Evolutionary conservation across 2,888 invertebrate species (phyloP).

Genomic region (Microplitis deprimator): DNA sequence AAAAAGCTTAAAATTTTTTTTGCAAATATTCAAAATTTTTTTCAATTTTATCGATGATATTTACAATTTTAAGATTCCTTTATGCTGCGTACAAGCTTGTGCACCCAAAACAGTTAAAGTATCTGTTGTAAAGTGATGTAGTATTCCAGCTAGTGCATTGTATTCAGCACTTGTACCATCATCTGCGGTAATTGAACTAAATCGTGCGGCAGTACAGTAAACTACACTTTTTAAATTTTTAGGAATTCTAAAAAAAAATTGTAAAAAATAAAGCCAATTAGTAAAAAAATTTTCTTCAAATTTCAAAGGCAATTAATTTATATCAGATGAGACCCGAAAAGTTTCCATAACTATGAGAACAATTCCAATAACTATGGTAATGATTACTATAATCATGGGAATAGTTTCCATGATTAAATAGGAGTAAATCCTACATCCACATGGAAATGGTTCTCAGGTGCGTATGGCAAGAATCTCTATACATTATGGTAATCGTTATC

Average conservation of each 20-base stretch:
- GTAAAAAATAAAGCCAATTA: too few species aligned
- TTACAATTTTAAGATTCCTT: neutral
- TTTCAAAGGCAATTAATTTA: too few species aligned
- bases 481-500: too few species aligned
- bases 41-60: neutral
- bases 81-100: neutral
- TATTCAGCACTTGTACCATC: neutral
- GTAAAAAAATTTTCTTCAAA: too few species aligned
- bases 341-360: too few species aligned
- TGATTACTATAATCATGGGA: too few species aligned
- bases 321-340: too few species aligned
- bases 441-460: too few species aligned
- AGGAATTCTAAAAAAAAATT: slow-evolving; percentile 73
- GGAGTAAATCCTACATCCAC: too few species aligned
- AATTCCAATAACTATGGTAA: too few species aligned
- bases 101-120: neutral
- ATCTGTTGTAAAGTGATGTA: neutral
- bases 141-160: neutral
- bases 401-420: too few species aligned
- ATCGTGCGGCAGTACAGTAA: slow-evolving; percentile 72
- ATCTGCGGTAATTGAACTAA: neutral
- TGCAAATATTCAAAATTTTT: neutral
- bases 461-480: too few species aligned
- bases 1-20: neutral
- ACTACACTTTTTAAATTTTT: slow-evolving; percentile 78